Conservation (phyloP, 2,113 vertebrate genomes). For the Numida meleagris region DNA sequence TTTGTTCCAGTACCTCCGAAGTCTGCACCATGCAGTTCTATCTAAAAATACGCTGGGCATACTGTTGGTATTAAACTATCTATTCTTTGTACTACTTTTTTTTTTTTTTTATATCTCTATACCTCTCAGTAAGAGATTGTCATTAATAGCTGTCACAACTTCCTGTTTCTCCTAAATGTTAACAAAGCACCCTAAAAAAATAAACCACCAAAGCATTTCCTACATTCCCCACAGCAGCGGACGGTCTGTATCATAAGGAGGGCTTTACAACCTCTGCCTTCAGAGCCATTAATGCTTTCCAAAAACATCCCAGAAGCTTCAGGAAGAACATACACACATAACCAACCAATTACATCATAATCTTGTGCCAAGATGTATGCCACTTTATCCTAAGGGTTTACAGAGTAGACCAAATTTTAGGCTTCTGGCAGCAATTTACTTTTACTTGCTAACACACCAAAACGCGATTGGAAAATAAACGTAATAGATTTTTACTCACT, state of each 20-base stretch:
- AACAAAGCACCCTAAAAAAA: not conserved
- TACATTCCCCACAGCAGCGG: not conserved
- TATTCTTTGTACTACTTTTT: no score
- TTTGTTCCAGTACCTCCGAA: not conserved
- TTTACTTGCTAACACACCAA: not conserved
- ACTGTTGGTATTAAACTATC: not conserved
- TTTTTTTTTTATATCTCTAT: no score
- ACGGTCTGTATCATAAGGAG: not conserved
- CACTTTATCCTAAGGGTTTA: not conserved
- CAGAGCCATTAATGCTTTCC: not conserved
- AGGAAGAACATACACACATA: not conserved
- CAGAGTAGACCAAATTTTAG: not conserved
- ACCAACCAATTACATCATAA: not conserved
- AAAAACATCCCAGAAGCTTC: not conserved
- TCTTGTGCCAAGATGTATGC: not conserved
- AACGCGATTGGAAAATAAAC: not conserved
- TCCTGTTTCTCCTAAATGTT: not conserved
- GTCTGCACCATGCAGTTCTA: not conserved
- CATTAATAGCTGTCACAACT: not conserved
- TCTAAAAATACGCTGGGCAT: not conserved
- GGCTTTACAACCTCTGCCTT: not conserved
- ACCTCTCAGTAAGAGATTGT: not conserved
- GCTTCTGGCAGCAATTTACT: not conserved
- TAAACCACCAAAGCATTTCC: not conserved
- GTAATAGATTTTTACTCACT: accelerated